Evolutionary conservation across 2,113 vertebrate species (phyloP), one percentile per base, ranked within the genome.

Genomic region (Bostrychus sinensis): DNA sequence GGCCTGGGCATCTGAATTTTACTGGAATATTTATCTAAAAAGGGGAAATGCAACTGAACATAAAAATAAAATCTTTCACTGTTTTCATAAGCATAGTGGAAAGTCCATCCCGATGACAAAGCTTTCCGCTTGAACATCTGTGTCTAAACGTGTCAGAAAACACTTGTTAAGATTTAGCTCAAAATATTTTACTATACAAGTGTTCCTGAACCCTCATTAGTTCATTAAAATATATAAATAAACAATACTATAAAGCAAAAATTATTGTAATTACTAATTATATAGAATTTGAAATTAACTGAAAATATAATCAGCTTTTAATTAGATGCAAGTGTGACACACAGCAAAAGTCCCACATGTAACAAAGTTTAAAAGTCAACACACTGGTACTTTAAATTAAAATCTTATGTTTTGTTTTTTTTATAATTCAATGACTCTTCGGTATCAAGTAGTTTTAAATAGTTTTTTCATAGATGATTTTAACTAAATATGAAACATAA

Each of bases 11-110:
- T 70, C 77, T 72, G 76, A 80, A 86, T 73, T 85, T 83, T 76
- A 63, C 58, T 32, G 77, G 89, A 84, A 91, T 91, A 89, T 91
- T 91, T 89, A 89, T 87, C 67, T 69, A 88, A 89, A 91, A 82
- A 75, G 62, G 83, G 78, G 78, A 84, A 83, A 86, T 39, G 66
- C 41, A 41, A 68, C 77, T 79, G 60, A 69, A 76, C 62, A 55
- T 61, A 70, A 34, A 65, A 68, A n/a, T n/a, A n/a, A n/a, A 53
- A 53, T 64, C 59, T 78, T 62, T 75, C 70, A 59, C 45, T 75
- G 79, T 87, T 89, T 87, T 85, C 75, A 81, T 62, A 72, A 50
- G 78, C 45, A 58, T 57, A 70, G 77, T 57, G 74, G 77, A 87
- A 92, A 91, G 89, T 83, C 89, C 88, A n/a, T 82, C 76, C 30